Conservation (phyloP, 2,888 invertebrate species). For the Cerastoderma edule region DNA sequence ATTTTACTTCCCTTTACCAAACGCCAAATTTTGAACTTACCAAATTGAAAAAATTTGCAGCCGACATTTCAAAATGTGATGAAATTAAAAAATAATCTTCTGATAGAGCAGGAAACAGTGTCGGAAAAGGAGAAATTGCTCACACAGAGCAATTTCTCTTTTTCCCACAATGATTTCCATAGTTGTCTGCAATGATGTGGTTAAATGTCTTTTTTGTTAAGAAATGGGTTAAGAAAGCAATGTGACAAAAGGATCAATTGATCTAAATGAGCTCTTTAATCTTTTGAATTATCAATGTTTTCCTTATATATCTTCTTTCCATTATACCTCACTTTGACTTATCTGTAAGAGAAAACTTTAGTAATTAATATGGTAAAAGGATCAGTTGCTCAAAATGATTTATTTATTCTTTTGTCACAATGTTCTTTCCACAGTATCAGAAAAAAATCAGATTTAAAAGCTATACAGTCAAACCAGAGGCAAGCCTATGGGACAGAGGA, state of each 20-base stretch:
- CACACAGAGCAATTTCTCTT: background rate
- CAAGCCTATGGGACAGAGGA: too few species aligned
- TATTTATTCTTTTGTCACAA: background rate
- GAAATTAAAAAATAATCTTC: background rate
- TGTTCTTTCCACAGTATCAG: background rate
- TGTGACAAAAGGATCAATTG: background rate
- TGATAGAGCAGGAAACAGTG: background rate
- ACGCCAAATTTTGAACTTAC: too few species aligned
- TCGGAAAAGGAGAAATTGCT: background rate
- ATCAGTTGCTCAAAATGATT: background rate
- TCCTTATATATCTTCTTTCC: slow-evolving; percentile 19
- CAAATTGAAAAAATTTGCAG: too few species aligned
- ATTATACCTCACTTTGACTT: background rate
- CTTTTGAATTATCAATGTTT: background rate
- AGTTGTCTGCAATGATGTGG: too few species aligned
- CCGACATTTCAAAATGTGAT: background rate
- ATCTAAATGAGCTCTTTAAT: background rate
- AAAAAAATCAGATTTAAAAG: too few species aligned
- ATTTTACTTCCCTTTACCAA: too few species aligned
- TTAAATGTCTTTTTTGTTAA: background rate
- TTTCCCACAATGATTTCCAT: background rate
- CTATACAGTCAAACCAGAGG: too few species aligned
- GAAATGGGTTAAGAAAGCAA: background rate
- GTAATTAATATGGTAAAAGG: background rate
- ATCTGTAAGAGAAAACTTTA: background rate